These are phyloP conservation scores for Arion vulgaris DNA, from an alignment of 1,140 invertebrate species.

Conservation along the genomic window DNA sequence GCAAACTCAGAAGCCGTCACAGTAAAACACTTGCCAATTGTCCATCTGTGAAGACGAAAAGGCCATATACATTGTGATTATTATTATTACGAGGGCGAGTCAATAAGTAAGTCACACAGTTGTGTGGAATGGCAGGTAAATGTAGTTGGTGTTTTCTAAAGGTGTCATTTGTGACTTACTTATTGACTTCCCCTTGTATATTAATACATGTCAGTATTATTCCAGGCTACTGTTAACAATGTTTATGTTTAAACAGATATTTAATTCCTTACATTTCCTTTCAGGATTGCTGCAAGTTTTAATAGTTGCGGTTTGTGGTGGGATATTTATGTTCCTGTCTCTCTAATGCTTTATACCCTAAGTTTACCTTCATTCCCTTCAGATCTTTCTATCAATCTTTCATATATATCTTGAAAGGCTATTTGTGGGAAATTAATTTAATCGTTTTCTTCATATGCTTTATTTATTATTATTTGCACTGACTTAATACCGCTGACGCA, in stretches of 20 bases:
- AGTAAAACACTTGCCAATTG: no score
- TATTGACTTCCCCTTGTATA: no score
- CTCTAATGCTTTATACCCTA: not conserved
- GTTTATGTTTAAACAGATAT: not conserved
- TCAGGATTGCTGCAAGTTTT: not conserved
- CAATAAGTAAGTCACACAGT: no score
- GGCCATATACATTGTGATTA: no score
- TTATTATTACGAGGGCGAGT: no score
- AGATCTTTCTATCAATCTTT: not conserved
- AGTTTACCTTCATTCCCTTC: not conserved
- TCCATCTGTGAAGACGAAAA: no score
- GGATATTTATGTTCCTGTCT: not conserved
- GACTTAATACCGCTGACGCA: not conserved
- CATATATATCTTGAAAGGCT: not conserved
- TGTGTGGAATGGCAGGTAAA: no score
- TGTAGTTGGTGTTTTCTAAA: no score
- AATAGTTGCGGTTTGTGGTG: not conserved
- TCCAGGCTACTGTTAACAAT: no score
- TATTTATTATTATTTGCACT: not conserved
- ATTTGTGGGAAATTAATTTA: not conserved
- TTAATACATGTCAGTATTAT: no score
- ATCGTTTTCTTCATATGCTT: not conserved
- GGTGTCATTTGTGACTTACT: no score
- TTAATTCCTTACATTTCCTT: not conserved
- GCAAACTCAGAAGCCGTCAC: no score